Percentiles rank a stretch among this genome's conserved stretches.
Evolutionary conservation across 2,113 vertebrate species (phyloP).

Genomic region (Osmerus eperlanus): DNA sequence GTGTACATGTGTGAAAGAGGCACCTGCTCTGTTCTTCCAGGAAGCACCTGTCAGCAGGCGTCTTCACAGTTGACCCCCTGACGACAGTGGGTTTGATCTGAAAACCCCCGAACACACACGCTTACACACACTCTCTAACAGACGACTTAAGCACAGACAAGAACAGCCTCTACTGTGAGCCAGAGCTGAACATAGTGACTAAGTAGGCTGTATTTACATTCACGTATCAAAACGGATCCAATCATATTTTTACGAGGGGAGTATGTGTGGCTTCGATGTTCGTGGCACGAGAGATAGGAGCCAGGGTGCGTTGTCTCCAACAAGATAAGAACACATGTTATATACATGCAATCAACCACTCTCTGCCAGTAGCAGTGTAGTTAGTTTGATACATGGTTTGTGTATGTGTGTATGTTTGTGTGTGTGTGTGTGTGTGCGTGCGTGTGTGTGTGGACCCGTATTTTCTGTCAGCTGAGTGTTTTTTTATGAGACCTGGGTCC

Average conservation of each 20-base stretch:
- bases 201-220: too few relatives aligned
- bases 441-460: not conserved
- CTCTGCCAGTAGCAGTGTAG: not conserved
- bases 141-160: not conserved
- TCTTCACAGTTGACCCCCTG: conserved; percentile 53
- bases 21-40: conserved; percentile 66
- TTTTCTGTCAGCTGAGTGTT: conserved; percentile 1
- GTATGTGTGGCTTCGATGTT: too few relatives aligned
- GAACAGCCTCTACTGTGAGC: too few relatives aligned
- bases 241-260: too few relatives aligned
- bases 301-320: too few relatives aligned
- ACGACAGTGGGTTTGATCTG: conserved; percentile 70
- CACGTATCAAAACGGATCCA: too few relatives aligned
- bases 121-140: conserved; percentile 24
- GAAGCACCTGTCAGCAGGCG: conserved; percentile 70
- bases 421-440: conserved; percentile 17
- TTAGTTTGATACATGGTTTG: conserved; percentile 12
- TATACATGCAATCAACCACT: not conserved
- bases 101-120: conserved; percentile 54
- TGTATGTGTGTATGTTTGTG: conserved; percentile 14
- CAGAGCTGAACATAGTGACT: too few relatives aligned
- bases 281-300: too few relatives aligned
- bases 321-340: too few relatives aligned
- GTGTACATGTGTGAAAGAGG: conserved; percentile 14
- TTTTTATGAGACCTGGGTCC: conserved; percentile 62